Conservation (phyloP, 2,888 invertebrate genomes). For the Platycheirus rosarum region DNA sequence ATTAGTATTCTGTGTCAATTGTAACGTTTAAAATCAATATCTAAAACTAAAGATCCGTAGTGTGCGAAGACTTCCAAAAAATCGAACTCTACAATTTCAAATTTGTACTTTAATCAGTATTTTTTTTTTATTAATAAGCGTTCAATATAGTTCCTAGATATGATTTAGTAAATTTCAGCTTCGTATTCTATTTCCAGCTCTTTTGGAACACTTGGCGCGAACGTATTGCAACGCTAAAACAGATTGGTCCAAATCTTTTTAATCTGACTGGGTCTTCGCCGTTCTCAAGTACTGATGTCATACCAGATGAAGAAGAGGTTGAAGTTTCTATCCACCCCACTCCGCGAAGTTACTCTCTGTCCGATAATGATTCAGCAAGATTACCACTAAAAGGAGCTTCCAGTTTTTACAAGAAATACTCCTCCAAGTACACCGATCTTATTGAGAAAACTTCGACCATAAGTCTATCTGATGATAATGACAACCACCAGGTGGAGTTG, state of each 20-base stretch:
- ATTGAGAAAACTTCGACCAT: conserved; percentile 42
- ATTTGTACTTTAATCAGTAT: too few species aligned
- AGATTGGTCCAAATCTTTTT: conserved; percentile 73
- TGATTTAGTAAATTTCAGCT: too few species aligned
- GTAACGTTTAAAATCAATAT: too few species aligned
- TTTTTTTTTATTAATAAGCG: too few species aligned
- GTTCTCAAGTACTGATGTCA: conserved; percentile 79
- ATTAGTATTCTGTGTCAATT: too few species aligned
- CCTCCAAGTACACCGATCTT: conserved; percentile 11
- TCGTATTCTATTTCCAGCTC: conserved; percentile 75
- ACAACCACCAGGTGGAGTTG: conserved; percentile 46
- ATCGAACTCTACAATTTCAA: too few species aligned
- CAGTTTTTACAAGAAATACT: neutral
- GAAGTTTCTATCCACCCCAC: conserved; percentile 32
- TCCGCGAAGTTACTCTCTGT: conserved; percentile 2
- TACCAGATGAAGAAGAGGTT: conserved; percentile 77
- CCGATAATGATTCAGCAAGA: neutral
- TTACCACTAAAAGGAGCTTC: neutral
- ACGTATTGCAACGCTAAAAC: conserved; percentile 77
- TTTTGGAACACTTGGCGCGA: conserved; percentile 82
- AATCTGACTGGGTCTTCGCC: conserved; percentile 78
- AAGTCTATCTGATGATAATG: conserved; percentile 6
- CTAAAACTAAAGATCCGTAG: too few species aligned
- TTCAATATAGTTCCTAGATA: neutral
- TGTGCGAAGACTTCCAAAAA: too few species aligned